Conservation (phyloP, 2,888 invertebrate species). For the Priocnemis perturbator region DNA sequence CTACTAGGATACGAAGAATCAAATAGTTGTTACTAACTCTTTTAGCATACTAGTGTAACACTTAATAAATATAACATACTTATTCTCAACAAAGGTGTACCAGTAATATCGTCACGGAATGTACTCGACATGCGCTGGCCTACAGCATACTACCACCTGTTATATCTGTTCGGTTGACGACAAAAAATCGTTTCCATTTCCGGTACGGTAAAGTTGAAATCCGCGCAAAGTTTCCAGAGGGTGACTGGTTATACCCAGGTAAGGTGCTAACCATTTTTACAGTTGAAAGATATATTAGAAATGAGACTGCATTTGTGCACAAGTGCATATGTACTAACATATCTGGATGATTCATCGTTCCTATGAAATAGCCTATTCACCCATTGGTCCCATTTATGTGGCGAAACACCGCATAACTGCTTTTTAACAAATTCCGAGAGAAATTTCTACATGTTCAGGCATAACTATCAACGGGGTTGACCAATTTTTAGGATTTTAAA, state of each 20-base stretch:
- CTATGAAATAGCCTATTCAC: too few relatives aligned
- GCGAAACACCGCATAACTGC: too few relatives aligned
- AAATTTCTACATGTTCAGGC: too few relatives aligned
- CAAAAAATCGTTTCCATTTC: conserved; percentile 73
- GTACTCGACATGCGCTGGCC: conserved; percentile 61
- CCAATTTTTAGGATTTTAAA: too few relatives aligned
- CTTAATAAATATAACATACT: background rate
- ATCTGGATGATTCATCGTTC: too few relatives aligned
- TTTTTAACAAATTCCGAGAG: too few relatives aligned
- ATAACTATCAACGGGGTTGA: too few relatives aligned
- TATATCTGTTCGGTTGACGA: conserved; percentile 75
- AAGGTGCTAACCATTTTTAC: conserved; percentile 38
- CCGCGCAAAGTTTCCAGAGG: conserved; percentile 77
- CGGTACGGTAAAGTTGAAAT: conserved; percentile 77
- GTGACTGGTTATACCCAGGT: conserved; percentile 79
- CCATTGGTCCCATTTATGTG: too few relatives aligned
- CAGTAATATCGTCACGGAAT: conserved; percentile 65
- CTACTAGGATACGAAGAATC: background rate
- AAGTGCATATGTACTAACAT: too few relatives aligned
- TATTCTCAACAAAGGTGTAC: conserved; percentile 70
- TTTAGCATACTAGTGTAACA: too few relatives aligned
- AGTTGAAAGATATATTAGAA: too few relatives aligned
- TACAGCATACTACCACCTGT: conserved; percentile 76
- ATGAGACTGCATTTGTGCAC: too few relatives aligned
- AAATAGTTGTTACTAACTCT: background rate